phyloP scores from a whole-genome alignment of 2,113 vertebrate species.

The Loxodonta africana region DNA sequence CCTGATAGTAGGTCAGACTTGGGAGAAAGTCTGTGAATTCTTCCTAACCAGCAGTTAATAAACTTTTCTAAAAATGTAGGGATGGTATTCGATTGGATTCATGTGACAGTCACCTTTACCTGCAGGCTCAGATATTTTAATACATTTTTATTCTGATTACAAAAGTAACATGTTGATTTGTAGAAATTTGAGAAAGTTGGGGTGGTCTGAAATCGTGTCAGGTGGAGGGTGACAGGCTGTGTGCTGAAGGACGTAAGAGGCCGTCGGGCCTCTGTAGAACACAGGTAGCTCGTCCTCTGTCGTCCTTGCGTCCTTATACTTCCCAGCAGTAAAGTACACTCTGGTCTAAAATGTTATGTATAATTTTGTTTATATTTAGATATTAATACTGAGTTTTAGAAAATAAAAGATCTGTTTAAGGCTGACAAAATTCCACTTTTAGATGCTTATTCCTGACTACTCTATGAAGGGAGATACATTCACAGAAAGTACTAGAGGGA shows the following conservation, averaged over 20 bases:
- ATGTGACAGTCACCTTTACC: background rate
- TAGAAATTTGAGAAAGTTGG: background rate
- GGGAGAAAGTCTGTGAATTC: background rate
- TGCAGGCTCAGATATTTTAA: background rate
- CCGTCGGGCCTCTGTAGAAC: background rate
- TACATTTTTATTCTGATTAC: background rate
- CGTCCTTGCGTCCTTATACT: background rate
- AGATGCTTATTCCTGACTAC: background rate
- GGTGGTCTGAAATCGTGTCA: background rate
- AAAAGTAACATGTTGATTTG: background rate
- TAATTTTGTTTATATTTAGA: conserved; percentile 26
- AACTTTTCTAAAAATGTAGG: background rate
- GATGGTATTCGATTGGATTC: background rate
- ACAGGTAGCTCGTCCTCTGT: background rate
- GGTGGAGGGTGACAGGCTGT: background rate
- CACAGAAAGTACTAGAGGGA: background rate
- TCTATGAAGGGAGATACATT: background rate
- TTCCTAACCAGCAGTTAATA: background rate
- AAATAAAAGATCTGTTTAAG: background rate
- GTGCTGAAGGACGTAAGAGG: background rate
- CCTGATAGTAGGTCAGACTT: background rate
- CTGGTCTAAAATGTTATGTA: background rate
- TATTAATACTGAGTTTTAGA: conserved; percentile 29
- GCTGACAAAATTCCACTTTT: background rate
- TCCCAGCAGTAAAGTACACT: background rate